Conservation (phyloP, 2,888 invertebrate genomes). For the Agrochola circellaris region DNA sequence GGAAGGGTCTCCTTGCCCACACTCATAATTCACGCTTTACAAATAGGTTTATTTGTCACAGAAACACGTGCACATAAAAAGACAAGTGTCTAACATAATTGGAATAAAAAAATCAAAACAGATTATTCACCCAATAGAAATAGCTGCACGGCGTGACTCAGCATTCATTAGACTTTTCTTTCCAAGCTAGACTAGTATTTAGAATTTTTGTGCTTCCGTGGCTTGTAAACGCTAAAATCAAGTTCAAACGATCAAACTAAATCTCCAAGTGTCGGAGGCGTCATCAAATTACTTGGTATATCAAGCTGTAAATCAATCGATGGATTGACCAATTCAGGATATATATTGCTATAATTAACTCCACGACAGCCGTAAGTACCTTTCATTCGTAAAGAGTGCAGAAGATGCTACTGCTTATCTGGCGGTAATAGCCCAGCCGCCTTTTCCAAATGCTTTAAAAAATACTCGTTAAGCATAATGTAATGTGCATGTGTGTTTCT, state of each 20-base stretch:
- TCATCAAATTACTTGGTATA: neutral
- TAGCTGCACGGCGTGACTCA: no score
- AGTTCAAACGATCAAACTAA: neutral
- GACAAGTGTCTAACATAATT: no score
- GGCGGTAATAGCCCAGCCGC: neutral
- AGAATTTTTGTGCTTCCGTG: neutral
- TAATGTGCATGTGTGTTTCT: no score
- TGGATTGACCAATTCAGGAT: constrained; percentile 1
- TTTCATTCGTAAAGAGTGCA: neutral
- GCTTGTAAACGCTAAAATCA: neutral
- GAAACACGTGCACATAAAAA: no score
- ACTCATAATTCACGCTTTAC: no score
- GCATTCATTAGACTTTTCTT: neutral
- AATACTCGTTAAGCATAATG: neutral
- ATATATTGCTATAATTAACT: constrained; percentile 29
- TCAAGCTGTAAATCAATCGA: constrained; percentile 17
- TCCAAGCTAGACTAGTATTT: neutral
- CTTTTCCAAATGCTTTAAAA: neutral
- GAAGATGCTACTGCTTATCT: constrained; percentile 17
- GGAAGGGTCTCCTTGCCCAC: no score
- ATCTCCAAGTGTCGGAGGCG: neutral
- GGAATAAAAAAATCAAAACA: no score
- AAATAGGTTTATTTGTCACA: no score
- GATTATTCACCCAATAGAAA: no score
- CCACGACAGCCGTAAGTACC: neutral